Conservation (phyloP, 1,140 invertebrate species). For the Drosophila ercepeae region DNA sequence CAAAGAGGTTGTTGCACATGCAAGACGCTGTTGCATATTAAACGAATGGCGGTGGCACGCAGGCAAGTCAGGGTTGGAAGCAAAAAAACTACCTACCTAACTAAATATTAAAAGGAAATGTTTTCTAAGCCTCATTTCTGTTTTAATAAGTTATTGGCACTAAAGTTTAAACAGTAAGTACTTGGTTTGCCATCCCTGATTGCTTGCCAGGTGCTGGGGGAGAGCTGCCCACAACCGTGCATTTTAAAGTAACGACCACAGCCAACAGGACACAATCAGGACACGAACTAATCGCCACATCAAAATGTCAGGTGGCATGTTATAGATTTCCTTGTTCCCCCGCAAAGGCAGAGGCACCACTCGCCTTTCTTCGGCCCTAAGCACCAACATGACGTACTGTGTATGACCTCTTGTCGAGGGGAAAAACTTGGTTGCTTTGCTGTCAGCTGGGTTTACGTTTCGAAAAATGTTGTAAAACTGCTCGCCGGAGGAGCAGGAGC, state of each 20-base stretch:
- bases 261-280: slow-evolving; percentile 42
- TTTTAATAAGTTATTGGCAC: neutral
- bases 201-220: neutral
- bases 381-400: slow-evolving; percentile 56
- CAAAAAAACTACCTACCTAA: neutral
- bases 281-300: slow-evolving; percentile 59
- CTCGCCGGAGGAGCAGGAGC: slow-evolving; percentile 32
- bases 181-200: slow-evolving; percentile 8
- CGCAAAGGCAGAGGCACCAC: slow-evolving; percentile 3
- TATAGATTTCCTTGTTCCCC: slow-evolving; percentile 48
- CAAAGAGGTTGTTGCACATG: slow-evolving; percentile 20
- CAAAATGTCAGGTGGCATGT: slow-evolving; percentile 68
- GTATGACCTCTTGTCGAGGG: slow-evolving; percentile 16
- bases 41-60: slow-evolving; percentile 18
- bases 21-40: slow-evolving; percentile 36
- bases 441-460: slow-evolving; percentile 33
- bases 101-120: neutral
- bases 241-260: slow-evolving; percentile 15
- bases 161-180: too few species aligned
- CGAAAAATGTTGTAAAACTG: slow-evolving; percentile 22
- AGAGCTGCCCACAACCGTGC: neutral
- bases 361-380: slow-evolving; percentile 12
- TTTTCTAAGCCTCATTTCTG: neutral
- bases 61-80: slow-evolving; percentile 16
- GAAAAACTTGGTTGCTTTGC: slow-evolving; percentile 31